Percentiles rank a stretch among this genome's conserved stretches.
Evolutionary conservation across 2,888 invertebrate species (phyloP).

Genomic region (Listrodromus nycthemerus): DNA sequence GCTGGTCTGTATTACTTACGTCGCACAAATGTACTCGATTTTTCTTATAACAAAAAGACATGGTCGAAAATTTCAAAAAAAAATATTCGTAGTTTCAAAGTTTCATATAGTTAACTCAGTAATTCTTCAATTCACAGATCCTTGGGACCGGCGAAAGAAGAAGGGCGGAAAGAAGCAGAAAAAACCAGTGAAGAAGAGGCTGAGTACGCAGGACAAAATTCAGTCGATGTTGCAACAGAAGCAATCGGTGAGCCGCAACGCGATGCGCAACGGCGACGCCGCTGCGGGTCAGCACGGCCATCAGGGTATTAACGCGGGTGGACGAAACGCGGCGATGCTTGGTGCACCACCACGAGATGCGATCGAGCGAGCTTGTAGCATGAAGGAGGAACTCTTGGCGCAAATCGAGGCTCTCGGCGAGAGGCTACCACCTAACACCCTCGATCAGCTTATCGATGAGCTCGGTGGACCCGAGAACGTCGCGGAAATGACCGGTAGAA

Average conservation of each 20-base stretch:
- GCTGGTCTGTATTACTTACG: conserved; percentile 86
- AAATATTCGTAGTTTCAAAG: background rate
- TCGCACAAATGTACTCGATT: conserved; percentile 51
- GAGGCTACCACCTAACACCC: conserved; percentile 96
- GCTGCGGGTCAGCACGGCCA: conserved; percentile 82
- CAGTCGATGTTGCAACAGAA: conserved; percentile 88
- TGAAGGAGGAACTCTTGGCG: conserved; percentile 96
- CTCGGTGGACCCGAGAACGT: conserved; percentile 99
- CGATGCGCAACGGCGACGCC: conserved; percentile 83
- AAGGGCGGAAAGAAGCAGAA: conserved; percentile 88
- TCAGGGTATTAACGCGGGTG: conserved; percentile 85
- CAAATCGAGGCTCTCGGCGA: conserved; percentile 95
- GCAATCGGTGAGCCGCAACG: conserved; percentile 82
- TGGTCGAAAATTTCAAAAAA: background rate
- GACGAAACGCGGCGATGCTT: conserved; percentile 80
- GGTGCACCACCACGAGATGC: conserved; percentile 91
- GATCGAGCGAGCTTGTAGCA: conserved; percentile 94
- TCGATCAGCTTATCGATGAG: conserved; percentile 99
- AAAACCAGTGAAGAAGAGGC: conserved; percentile 86
- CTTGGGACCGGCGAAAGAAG: conserved; percentile 91
- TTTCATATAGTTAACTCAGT: background rate
- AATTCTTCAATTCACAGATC: conserved; percentile 86
- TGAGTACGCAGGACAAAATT: conserved; percentile 92
- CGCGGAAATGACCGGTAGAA: conserved; percentile 99
- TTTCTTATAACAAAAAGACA: no score